Evolutionary conservation across 2,888 invertebrate species (phyloP).

Genomic region (Yponomeuta plumbellus): DNA sequence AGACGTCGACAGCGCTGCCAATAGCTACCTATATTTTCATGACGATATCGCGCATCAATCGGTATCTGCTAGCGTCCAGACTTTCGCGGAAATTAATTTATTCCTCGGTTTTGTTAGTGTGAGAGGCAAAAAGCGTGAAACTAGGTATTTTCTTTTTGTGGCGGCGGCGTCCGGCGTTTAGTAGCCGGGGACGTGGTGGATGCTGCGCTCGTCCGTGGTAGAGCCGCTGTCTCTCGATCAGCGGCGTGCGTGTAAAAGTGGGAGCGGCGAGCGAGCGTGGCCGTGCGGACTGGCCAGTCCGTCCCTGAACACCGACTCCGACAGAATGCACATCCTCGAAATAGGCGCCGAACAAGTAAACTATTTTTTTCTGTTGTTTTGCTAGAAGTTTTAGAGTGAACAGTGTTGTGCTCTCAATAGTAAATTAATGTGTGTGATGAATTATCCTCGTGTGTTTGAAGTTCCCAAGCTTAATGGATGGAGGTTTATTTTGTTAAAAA

Average conservation of each 20-base stretch:
- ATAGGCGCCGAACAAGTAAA: slow-evolving; percentile 72
- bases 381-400: not conserved
- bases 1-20: slow-evolving; percentile 43
- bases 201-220: slow-evolving; percentile 18
- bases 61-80: slow-evolving; percentile 42
- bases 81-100: slow-evolving; percentile 70
- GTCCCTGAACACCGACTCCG: slow-evolving; percentile 36
- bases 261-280: slow-evolving; percentile 25
- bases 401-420: slow-evolving; percentile 1
- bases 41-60: slow-evolving; percentile 57
- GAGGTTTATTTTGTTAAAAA: not conserved
- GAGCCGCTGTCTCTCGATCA: slow-evolving; percentile 22
- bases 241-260: slow-evolving; percentile 40
- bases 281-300: slow-evolving; percentile 26
- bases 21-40: slow-evolving; percentile 35
- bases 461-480: not conserved
- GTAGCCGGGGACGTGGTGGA: slow-evolving; percentile 29
- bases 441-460: not conserved
- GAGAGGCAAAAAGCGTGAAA: slow-evolving; percentile 69
- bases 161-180: slow-evolving; percentile 31
- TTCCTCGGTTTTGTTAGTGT: slow-evolving; percentile 62
- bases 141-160: slow-evolving; percentile 72
- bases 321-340: slow-evolving; percentile 67
- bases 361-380: slow-evolving; percentile 18
- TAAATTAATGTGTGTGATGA: too few species aligned